phyloP scores from a whole-genome alignment of 2,113 vertebrate species.

The Donacobius atricapilla region DNA sequence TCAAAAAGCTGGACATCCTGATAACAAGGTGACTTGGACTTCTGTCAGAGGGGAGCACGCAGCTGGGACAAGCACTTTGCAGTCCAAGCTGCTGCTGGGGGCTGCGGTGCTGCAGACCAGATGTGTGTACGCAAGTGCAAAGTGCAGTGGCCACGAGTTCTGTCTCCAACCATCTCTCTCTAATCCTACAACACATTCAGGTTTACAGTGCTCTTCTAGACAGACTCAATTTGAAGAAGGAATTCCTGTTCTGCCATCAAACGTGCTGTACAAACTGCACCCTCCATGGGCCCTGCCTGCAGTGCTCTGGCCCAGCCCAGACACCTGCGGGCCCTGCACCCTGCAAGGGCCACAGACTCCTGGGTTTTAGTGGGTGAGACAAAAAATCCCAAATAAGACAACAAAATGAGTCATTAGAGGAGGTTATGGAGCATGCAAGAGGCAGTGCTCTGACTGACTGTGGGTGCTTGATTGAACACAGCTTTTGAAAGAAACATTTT shows the following conservation, averaged over 20 bases:
- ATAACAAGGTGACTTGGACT: too few relatives aligned
- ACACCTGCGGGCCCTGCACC: not conserved
- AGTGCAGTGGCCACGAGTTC: not conserved
- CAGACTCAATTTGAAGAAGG: not conserved
- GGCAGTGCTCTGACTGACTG: not conserved
- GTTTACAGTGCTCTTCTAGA: not conserved
- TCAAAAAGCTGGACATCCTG: not conserved
- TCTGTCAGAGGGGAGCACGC: not conserved
- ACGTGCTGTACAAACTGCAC: not conserved
- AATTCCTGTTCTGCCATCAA: not conserved
- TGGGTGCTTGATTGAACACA: not conserved
- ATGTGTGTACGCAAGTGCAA: too few relatives aligned
- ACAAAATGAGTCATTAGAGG: not conserved
- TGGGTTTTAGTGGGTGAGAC: accelerated
- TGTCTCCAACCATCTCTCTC: not conserved
- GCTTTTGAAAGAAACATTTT: not conserved
- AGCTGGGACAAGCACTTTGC: not conserved
- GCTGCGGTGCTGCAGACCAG: not conserved
- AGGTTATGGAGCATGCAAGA: not conserved
- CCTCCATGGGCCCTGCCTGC: not conserved
- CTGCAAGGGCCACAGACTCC: too few relatives aligned
- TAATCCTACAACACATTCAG: not conserved
- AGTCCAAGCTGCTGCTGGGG: not conserved
- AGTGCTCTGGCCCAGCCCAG: not conserved
- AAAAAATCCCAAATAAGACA: not conserved